Percentiles rank a stretch among this genome's conserved stretches.
These are phyloP conservation scores for Limnodromus scolopaceus DNA, from an alignment of 2,797 vertebrate species.

Conservation along the genomic window DNA sequence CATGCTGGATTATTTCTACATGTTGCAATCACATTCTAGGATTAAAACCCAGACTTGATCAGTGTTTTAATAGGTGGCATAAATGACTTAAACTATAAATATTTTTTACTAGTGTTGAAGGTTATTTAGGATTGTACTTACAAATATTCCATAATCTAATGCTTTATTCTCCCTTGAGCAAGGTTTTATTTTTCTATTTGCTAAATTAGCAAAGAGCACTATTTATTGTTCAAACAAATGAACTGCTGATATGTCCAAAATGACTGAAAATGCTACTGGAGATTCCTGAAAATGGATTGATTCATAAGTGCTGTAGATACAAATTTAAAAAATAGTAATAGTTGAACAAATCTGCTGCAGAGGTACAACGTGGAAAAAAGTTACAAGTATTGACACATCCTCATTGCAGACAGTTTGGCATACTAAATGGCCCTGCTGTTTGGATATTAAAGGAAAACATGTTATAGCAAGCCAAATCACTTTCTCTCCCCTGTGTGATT, in stretches of 20 bases:
- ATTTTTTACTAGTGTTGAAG: not conserved
- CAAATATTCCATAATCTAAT: not conserved
- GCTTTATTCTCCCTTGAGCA: not conserved
- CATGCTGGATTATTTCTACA: not conserved
- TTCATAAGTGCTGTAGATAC: not conserved
- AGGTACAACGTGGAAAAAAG: not conserved
- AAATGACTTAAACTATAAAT: not conserved
- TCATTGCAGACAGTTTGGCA: not conserved
- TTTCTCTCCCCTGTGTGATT: not conserved
- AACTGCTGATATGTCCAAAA: not conserved
- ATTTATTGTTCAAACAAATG: not conserved
- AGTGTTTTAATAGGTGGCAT: not conserved
- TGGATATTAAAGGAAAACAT: not conserved
- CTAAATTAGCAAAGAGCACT: not conserved
- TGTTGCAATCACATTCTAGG: not conserved
- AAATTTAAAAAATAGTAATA: not conserved
- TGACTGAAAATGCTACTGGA: not conserved
- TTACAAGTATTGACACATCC: not conserved
- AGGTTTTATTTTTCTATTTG: not conserved
- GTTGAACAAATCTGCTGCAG: not conserved
- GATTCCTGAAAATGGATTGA: not conserved
- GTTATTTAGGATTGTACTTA: not conserved
- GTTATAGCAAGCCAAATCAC: not conserved
- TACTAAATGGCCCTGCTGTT: not conserved
- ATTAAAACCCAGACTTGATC: not conserved